Evolutionary conservation across 1,140 invertebrate genomes (phyloP).

Genomic region (Eubasilissa regina): DNA sequence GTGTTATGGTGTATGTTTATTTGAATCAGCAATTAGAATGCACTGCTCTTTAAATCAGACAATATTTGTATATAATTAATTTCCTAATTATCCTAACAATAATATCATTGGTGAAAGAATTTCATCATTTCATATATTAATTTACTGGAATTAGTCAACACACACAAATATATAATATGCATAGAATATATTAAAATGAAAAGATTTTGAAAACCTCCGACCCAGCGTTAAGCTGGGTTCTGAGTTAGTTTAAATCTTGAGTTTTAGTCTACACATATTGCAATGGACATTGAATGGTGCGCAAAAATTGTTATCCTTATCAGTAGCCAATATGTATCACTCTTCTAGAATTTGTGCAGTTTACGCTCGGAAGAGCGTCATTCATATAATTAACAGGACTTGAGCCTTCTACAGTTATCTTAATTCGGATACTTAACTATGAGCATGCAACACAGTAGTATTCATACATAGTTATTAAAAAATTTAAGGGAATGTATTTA

Average conservation of each 20-base stretch:
- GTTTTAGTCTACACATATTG: neutral
- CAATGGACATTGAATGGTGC: neutral
- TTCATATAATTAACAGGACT: neutral
- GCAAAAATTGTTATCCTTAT: too few relatives aligned
- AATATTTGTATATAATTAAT: constrained; percentile 43
- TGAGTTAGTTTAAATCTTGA: neutral
- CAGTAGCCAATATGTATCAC: too few relatives aligned
- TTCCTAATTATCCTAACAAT: constrained; percentile 44
- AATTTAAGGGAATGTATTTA: neutral
- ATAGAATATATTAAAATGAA: constrained; percentile 30
- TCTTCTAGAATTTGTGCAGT: too few relatives aligned
- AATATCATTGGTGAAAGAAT: constrained; percentile 34
- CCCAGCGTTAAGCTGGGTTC: neutral
- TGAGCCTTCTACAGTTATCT: neutral
- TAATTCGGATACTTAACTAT: too few relatives aligned
- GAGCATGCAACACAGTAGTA: too few relatives aligned
- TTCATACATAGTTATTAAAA: too few relatives aligned
- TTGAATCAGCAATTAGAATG: constrained; percentile 1
- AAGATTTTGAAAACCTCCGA: constrained; percentile 15
- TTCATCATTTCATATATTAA: neutral
- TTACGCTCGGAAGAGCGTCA: neutral
- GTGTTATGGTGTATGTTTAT: too few relatives aligned
- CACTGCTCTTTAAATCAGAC: constrained; percentile 36
- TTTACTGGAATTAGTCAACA: constrained; percentile 34
- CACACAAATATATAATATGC: constrained; percentile 36